A percentile compares a stretch with the other conserved stretches of the same genome.
These are phyloP conservation scores for Athrips mouffetella DNA, from an alignment of 2,888 invertebrate species.

Conservation along the genomic window DNA sequence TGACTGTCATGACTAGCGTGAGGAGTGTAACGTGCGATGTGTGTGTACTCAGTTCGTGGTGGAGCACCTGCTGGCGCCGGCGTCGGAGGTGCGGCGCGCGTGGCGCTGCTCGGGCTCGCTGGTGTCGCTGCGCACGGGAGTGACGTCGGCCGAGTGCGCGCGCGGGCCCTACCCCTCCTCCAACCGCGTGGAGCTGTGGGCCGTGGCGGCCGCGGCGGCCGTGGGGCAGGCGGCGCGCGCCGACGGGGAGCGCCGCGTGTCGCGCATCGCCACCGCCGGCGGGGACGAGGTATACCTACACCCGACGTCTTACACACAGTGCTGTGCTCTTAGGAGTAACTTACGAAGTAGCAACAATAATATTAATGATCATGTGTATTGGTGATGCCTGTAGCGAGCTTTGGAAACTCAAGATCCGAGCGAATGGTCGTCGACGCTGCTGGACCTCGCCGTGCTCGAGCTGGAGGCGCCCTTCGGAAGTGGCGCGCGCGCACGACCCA, in stretches of 20 bases:
- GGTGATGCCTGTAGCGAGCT: not conserved
- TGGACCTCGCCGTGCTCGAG: conserved; percentile 52
- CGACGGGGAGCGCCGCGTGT: conserved; percentile 24
- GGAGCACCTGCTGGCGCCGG: conserved; percentile 30
- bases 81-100: conserved; percentile 15
- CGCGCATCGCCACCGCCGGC: conserved; percentile 25
- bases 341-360: not conserved
- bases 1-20: no score
- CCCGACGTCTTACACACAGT: no score
- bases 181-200: conserved; percentile 23
- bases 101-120: conserved; percentile 36
- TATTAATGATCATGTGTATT: no score
- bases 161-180: conserved; percentile 25
- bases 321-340: no score
- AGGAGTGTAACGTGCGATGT: no score
- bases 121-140: conserved; percentile 43
- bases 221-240: conserved; percentile 23
- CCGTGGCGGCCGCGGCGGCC: conserved; percentile 20
- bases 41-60: conserved; percentile 37
- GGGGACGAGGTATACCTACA: conserved; percentile 6
- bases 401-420: not conserved
- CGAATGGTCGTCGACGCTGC: conserved; percentile 23
- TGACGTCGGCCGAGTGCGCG: conserved; percentile 46
- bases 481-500: conserved; percentile 41
- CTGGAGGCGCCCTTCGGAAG: conserved; percentile 47